phyloP scores from a whole-genome alignment of 2,113 vertebrate species.

The Brachyhypopomus occidentalis region DNA sequence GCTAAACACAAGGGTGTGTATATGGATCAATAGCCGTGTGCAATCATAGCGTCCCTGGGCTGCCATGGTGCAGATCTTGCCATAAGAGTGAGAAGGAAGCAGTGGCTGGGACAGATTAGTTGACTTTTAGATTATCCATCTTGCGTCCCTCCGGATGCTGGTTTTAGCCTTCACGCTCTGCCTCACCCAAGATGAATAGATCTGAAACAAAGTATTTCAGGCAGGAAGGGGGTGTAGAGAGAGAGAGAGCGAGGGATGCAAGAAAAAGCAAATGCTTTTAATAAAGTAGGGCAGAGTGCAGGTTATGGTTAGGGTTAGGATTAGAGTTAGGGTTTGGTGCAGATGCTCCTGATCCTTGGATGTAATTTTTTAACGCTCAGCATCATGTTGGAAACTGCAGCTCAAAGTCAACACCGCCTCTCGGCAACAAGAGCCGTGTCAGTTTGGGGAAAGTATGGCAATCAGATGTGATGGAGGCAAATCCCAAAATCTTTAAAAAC shows the following conservation, averaged over 20 bases:
- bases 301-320: no score
- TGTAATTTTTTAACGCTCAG: not conserved
- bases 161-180: slow-evolving; percentile 36
- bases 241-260: not conserved
- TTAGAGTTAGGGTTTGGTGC: no score
- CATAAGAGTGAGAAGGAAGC: not conserved
- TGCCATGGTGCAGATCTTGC: not conserved
- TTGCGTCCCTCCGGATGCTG: slow-evolving; percentile 28
- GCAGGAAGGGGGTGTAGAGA: not conserved
- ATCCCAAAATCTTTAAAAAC: not conserved
- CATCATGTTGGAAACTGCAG: no score
- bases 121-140: slow-evolving; percentile 41
- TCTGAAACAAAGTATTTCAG: slow-evolving; percentile 6
- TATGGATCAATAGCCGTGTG: not conserved
- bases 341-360: not conserved
- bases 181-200: slow-evolving; percentile 34
- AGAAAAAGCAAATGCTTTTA: not conserved
- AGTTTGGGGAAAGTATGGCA: not conserved
- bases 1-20: not conserved
- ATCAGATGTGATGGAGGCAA: not conserved
- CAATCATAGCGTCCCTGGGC: not conserved
- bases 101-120: slow-evolving; percentile 18
- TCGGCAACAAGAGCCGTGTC: not conserved
- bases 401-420: not conserved
- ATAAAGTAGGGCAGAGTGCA: slow-evolving; percentile 1